A percentile compares a stretch with the other conserved stretches of the same genome.
Conservation (phyloP, 2,888 invertebrate genomes). For the Drosophila pullipes region DNA sequence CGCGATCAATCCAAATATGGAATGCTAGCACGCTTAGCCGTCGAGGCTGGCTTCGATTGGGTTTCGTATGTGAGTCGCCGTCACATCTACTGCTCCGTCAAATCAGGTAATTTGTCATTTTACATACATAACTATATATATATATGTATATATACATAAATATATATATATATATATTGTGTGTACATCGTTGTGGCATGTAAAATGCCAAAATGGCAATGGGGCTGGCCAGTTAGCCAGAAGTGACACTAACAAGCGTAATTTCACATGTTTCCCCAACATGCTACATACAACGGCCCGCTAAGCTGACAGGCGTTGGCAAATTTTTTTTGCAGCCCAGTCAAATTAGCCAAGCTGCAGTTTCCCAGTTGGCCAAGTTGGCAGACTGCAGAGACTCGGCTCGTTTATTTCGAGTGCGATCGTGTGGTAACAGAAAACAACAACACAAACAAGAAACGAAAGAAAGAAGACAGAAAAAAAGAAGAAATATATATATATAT, state of each 20-base stretch:
- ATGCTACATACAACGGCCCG: slow-evolving; percentile 63
- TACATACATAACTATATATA: not conserved
- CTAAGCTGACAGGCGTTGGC: slow-evolving; percentile 84
- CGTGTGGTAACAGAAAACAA: slow-evolving; percentile 41
- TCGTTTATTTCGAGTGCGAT: slow-evolving; percentile 39
- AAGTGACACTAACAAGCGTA: slow-evolving; percentile 84
- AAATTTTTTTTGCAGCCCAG: slow-evolving; percentile 67
- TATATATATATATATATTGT: not conserved
- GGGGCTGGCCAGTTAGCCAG: slow-evolving; percentile 70
- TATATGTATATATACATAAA: not conserved
- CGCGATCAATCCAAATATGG: slow-evolving; percentile 97
- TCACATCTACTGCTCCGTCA: slow-evolving; percentile 98
- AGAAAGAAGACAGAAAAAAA: not conserved
- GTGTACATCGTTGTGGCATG: slow-evolving; percentile 18
- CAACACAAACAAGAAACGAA: slow-evolving; percentile 2
- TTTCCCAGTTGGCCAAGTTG: slow-evolving; percentile 12
- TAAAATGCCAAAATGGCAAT: slow-evolving; percentile 34
- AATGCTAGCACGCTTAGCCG: slow-evolving; percentile 97
- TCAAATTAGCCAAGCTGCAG: slow-evolving; percentile 27
- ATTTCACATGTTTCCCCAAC: slow-evolving; percentile 81
- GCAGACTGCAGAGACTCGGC: slow-evolving; percentile 11
- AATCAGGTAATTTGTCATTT: slow-evolving; percentile 91
- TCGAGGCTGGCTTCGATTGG: slow-evolving; percentile 99
- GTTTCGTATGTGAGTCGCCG: slow-evolving; percentile 97
- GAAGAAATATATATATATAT: not conserved